phyloP scores from a whole-genome alignment of 2,113 vertebrate genomes.

The Protobothrops mucrosquamatus region DNA sequence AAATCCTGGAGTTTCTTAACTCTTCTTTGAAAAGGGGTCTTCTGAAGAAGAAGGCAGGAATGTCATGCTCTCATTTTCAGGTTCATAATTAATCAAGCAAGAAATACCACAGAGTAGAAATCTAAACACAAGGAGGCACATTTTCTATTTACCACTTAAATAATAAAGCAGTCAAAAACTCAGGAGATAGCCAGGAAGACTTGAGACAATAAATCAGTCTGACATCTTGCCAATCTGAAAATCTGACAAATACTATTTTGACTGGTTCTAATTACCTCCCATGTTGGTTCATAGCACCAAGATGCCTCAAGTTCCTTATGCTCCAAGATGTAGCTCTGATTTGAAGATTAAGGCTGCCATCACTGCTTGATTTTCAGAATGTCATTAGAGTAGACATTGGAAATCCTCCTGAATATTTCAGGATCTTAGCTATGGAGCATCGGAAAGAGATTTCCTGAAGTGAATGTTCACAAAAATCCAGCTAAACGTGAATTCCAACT shows the following conservation, averaged over 20 bases:
- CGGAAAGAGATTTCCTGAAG: constrained; percentile 1
- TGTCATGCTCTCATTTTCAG: neutral
- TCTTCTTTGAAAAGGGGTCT: neutral
- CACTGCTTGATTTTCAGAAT: neutral
- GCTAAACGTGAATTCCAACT: neutral
- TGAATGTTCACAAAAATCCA: neutral
- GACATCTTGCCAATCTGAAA: neutral
- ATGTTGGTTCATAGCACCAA: constrained; percentile 51
- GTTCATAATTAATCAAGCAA: neutral
- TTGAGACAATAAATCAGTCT: neutral
- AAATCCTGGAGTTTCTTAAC: neutral
- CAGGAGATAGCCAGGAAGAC: neutral
- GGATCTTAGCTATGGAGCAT: constrained; percentile 21
- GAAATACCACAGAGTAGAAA: neutral
- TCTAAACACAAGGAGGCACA: neutral
- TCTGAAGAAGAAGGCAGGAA: neutral
- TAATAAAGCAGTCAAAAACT: neutral
- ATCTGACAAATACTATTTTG: constrained; percentile 33
- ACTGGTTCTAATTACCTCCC: constrained; percentile 59
- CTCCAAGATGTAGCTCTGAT: constrained; percentile 22
- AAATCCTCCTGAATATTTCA: neutral
- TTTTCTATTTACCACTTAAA: neutral
- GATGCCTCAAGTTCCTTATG: constrained; percentile 5
- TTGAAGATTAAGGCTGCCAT: constrained; percentile 12
- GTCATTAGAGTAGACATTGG: neutral